Percentiles rank a stretch among this genome's conserved stretches.
Evolutionary conservation across 1,140 invertebrate genomes (phyloP).

Genomic region (Drosophila pandora): DNA sequence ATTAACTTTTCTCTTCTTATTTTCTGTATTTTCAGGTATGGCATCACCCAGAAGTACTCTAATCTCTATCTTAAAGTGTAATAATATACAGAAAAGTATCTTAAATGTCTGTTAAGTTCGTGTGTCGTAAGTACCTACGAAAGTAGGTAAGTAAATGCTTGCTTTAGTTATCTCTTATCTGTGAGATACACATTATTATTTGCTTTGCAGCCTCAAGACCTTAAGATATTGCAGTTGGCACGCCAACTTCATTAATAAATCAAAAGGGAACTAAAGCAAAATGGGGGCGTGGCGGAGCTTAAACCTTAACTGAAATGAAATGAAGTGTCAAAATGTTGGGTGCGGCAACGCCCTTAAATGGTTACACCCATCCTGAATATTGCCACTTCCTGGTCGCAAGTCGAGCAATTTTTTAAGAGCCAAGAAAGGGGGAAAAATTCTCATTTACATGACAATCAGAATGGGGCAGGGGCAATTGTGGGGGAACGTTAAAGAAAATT

Average conservation of each 20-base stretch:
- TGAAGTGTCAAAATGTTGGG: slow-evolving; percentile 71
- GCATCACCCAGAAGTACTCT: neutral
- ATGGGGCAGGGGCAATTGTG: slow-evolving; percentile 22
- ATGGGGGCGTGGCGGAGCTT: slow-evolving; percentile 9
- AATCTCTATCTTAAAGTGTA: neutral
- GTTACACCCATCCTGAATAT: slow-evolving; percentile 31
- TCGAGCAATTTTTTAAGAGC: slow-evolving; percentile 71
- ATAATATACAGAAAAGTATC: slow-evolving; percentile 20
- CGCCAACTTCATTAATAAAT: slow-evolving; percentile 48
- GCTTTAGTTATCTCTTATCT: slow-evolving; percentile 17
- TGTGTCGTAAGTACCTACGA: slow-evolving; percentile 22
- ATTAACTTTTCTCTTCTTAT: slow-evolving; percentile 24
- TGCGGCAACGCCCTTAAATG: slow-evolving; percentile 26
- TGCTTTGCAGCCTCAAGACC: slow-evolving; percentile 2
- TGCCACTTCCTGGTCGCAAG: slow-evolving; percentile 43
- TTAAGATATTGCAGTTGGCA: slow-evolving; percentile 27
- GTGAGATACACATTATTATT: slow-evolving; percentile 21
- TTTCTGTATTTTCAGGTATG: slow-evolving; percentile 41
- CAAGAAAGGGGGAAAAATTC: slow-evolving; percentile 26
- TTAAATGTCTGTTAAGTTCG: slow-evolving; percentile 1
- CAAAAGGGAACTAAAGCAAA: slow-evolving; percentile 11
- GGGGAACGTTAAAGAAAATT: slow-evolving; percentile 19
- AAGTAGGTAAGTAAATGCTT: slow-evolving; percentile 25
- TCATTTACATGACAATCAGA: slow-evolving; percentile 73
- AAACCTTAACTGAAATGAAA: slow-evolving; percentile 63